Conservation (phyloP, 2,888 invertebrate genomes). For the Podabrus alpinus region DNA sequence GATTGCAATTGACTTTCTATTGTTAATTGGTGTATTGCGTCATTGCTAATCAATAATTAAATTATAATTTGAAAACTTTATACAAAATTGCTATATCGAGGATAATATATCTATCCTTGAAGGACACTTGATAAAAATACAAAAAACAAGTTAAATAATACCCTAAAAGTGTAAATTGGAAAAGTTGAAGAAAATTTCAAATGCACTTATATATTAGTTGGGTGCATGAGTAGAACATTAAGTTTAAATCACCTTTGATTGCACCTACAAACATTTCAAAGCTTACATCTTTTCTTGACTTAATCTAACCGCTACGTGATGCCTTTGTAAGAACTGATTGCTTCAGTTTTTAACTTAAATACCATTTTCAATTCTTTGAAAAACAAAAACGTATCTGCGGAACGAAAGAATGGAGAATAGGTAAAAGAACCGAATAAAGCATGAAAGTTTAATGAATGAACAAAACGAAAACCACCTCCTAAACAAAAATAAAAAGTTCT, state of each 20-base stretch:
- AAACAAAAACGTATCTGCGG: neutral
- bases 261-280: constrained; percentile 5
- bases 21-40: neutral
- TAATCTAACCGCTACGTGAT: constrained; percentile 12
- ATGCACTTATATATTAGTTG: constrained; percentile 6
- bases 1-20: neutral
- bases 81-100: neutral
- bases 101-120: neutral
- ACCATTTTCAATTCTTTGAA: constrained; percentile 7
- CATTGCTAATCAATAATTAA: too few species aligned
- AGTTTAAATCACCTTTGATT: constrained; percentile 10
- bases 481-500: neutral
- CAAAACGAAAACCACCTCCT: constrained; percentile 3
- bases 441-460: constrained; percentile 15
- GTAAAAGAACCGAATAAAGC: constrained; percentile 4
- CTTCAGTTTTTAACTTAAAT: constrained; percentile 5
- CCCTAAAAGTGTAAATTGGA: neutral
- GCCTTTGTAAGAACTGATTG: constrained; percentile 12
- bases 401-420: constrained; percentile 1
- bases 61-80: neutral
- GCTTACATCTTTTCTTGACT: constrained; percentile 5
- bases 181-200: constrained; percentile 5
- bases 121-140: neutral
- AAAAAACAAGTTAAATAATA: neutral
- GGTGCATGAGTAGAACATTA: constrained; percentile 5